Conservation (phyloP, 2,888 invertebrate species). For the Pyrrhia umbra region DNA sequence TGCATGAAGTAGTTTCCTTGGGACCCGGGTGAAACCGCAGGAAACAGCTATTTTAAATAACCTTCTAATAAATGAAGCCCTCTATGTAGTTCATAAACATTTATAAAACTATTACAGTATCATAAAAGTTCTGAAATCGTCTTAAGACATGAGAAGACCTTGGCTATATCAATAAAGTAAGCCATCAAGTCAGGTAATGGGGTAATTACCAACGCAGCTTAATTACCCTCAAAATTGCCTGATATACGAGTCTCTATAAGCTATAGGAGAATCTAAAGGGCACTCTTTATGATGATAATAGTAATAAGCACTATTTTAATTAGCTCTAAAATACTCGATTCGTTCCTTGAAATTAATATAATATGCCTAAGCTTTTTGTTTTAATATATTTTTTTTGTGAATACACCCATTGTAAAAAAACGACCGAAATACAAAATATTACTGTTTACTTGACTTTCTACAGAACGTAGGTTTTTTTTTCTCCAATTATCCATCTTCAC, state of each 20-base stretch:
- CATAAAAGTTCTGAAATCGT: constrained; percentile 41
- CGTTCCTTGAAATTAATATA: neutral
- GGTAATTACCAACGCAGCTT: constrained; percentile 34
- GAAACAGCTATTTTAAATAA: neutral
- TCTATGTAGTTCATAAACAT: constrained; percentile 10
- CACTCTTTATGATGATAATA: constrained; percentile 17
- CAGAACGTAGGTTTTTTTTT: no score
- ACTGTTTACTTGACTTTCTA: no score
- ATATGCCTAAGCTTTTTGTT: neutral
- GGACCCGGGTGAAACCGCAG: no score
- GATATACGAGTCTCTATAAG: constrained; percentile 46
- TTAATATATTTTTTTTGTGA: no score
- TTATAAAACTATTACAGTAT: constrained; percentile 35
- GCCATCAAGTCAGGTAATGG: constrained; percentile 24
- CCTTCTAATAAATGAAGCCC: neutral
- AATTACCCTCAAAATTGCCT: constrained; percentile 23
- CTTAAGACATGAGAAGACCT: constrained; percentile 22
- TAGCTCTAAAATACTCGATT: neutral
- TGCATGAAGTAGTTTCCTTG: no score
- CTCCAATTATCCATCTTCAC: no score
- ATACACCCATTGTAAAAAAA: no score
- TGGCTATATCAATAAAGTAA: constrained; percentile 26
- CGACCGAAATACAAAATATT: no score
- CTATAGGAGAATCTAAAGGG: constrained; percentile 9
- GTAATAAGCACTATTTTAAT: neutral